Evolutionary conservation across 2,797 vertebrate genomes (phyloP), one percentile per base, ranked within the genome.

Genomic region (Gymnothorax javanicus): DNA sequence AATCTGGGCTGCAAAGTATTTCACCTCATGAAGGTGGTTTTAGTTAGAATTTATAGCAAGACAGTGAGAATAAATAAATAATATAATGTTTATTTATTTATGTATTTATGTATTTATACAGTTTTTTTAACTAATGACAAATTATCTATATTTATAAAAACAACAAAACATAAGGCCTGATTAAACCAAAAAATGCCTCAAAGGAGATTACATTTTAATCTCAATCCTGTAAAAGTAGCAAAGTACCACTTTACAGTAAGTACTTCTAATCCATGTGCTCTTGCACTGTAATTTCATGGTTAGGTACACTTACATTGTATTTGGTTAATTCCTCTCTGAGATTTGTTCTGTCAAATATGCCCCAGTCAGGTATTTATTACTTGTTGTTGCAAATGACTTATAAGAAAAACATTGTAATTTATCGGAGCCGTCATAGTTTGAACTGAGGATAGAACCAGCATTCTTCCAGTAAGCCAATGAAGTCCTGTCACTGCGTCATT

Each of bases 161-260:
- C 54, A 52, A 56, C 54, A 8, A 56, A 79, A 79, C 50, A 81
- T 81, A 81, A 81, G 77, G 77, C 77, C 77, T 81, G 50, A 81
- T 81, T 56, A 56, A 81, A 27, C n/a, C 1, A 81, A 81, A 81
- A 20, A 9, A 6, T 23, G 23, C 50, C 11, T n/a, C 52, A 54
- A 56, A 54, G 17, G 52, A 56, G 23, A 56, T 52, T 17, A 77
- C 52, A 43, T 43, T 43, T 43, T 43, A 43, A 43, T 7, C 3
- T 77, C 13, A 77, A 77, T 77, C 73, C 17, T 50, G 33, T 52
- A 5, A 50, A 77, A 50, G 12, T 50, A 77, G 20, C 15, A 77
- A 52, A 13, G 33, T 77, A 12, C 12, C 73, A 77, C 73, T 20
- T 52, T 52, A 77, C 33, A 52, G 4, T 77, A 77, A 77, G 33